Evolutionary conservation across 2,113 vertebrate genomes (phyloP).

Genomic region (Electrona antarctica): DNA sequence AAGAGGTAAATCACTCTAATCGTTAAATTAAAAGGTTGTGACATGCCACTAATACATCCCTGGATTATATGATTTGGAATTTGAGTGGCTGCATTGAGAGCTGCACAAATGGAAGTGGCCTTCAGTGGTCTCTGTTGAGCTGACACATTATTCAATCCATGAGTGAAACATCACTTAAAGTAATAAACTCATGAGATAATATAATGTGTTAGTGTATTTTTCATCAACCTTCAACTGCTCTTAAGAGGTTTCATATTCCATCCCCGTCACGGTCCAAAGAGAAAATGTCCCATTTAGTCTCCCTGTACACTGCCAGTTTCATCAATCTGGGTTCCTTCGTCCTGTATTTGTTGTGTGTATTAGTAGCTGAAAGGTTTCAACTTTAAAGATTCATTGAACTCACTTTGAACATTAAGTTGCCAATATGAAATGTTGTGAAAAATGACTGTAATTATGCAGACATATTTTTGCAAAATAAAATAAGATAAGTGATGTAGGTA

Average conservation of each 20-base stretch:
- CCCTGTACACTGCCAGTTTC: conserved; percentile 64
- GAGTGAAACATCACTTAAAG: conserved; percentile 59
- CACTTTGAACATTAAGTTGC: conserved; percentile 48
- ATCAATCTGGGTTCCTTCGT: conserved; percentile 52
- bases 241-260: conserved; percentile 32
- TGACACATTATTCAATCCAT: conserved; percentile 51
- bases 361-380: conserved; percentile 49
- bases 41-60: conserved; percentile 58
- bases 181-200: conserved; percentile 53
- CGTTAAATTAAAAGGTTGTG: conserved; percentile 58
- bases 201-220: conserved; percentile 54
- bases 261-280: conserved; percentile 55
- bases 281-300: conserved; percentile 49
- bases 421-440: conserved; percentile 43
- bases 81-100: conserved; percentile 40
- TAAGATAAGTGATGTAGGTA: conserved; percentile 46
- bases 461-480: conserved; percentile 45
- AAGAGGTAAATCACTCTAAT: conserved; percentile 46
- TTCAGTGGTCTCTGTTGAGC: conserved; percentile 57
- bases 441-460: conserved; percentile 54
- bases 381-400: conserved; percentile 12
- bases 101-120: conserved; percentile 56
- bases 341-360: conserved; percentile 48
- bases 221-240: conserved; percentile 49
- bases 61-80: conserved; percentile 49